Percentiles rank a stretch among this genome's conserved stretches.
Evolutionary conservation across 2,113 vertebrate genomes (phyloP).

Genomic region (Pantherophis guttatus): DNA sequence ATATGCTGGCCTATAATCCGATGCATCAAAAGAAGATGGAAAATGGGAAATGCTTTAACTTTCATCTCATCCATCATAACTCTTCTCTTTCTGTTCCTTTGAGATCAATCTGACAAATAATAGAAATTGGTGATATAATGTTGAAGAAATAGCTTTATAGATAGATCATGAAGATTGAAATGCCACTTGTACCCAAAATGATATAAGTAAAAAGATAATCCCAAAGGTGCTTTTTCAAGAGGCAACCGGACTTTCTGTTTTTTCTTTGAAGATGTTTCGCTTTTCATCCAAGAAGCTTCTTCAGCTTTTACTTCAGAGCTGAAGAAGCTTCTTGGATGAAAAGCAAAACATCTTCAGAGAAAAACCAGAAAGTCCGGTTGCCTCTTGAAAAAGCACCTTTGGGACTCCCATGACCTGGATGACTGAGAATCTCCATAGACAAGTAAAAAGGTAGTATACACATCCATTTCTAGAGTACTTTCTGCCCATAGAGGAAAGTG

Average conservation of each 20-base stretch:
- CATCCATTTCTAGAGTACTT: neutral
- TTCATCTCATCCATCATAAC: neutral
- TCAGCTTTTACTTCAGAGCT: no score
- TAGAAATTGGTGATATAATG: neutral
- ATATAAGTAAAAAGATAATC: neutral
- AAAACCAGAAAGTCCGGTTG: no score
- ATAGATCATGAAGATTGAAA: neutral
- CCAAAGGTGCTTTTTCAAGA: no score
- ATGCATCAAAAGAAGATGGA: neutral
- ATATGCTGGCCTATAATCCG: neutral
- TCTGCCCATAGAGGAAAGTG: neutral
- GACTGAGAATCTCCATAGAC: no score
- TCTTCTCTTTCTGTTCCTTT: neutral
- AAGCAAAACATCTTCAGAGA: no score
- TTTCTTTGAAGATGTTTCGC: no score
- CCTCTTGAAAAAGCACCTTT: no score
- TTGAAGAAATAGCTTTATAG: neutral
- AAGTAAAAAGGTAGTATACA: neutral
- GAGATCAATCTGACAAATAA: conserved; percentile 2
- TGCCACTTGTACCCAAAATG: neutral
- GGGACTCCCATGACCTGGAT: no score
- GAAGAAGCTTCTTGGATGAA: no score
- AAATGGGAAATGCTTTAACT: neutral
- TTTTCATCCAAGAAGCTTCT: no score
- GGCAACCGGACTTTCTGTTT: no score